A percentile compares a stretch with the other conserved stretches of the same genome.
Conservation (phyloP, 2,113 vertebrate species). For the Chauna torquata region DNA sequence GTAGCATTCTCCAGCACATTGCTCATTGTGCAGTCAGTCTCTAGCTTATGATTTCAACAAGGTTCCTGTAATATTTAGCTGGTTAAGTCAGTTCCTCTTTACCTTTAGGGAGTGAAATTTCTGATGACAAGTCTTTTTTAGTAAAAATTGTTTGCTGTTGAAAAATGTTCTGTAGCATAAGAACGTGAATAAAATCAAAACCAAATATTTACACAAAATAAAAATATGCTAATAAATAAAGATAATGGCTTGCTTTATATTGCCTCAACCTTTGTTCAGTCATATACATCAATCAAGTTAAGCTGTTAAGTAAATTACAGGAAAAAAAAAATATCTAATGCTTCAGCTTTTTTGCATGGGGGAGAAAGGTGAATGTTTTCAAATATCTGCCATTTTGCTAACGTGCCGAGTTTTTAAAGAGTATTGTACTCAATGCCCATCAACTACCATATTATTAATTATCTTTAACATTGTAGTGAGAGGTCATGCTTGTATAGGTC, state of each 20-base stretch:
- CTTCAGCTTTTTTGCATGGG: background rate
- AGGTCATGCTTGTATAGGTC: background rate
- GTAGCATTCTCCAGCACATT: background rate
- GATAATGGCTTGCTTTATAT: background rate
- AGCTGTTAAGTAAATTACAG: slow-evolving; percentile 8
- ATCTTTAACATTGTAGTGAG: background rate
- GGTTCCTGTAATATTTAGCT: slow-evolving; percentile 9
- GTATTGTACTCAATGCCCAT: background rate
- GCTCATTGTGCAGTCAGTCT: background rate
- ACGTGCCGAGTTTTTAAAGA: background rate
- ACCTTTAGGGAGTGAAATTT: slow-evolving; percentile 15
- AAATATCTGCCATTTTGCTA: background rate
- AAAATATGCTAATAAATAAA: background rate
- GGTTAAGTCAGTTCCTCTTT: background rate
- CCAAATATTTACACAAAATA: slow-evolving; percentile 44
- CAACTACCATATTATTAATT: background rate
- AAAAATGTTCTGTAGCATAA: background rate
- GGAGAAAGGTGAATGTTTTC: background rate
- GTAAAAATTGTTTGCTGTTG: slow-evolving; percentile 13
- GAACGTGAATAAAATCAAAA: background rate
- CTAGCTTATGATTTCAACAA: background rate
- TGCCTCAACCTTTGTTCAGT: background rate
- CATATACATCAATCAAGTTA: background rate
- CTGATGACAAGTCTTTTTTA: slow-evolving; percentile 40
- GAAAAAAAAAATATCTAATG: background rate